Percentiles rank a stretch among this genome's conserved stretches.
Evolutionary conservation across 2,888 invertebrate genomes (phyloP).

Genomic region (Campaea margaritaria): DNA sequence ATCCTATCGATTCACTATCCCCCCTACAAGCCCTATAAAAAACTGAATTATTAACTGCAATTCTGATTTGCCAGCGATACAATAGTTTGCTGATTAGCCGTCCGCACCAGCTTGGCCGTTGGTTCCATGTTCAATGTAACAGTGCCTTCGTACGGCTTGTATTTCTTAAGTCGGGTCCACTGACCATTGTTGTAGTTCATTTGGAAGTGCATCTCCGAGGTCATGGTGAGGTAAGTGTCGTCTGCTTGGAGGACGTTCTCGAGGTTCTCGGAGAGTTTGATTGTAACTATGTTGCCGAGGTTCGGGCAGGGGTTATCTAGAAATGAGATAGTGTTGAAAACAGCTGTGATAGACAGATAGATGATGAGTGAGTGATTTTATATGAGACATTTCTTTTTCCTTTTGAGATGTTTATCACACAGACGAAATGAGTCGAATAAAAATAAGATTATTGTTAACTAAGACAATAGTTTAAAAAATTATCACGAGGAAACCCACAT

Average conservation of each 20-base stretch:
- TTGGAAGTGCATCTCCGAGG: slow-evolving; percentile 98
- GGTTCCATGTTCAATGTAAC: slow-evolving; percentile 78
- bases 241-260: slow-evolving; percentile 95
- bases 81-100: slow-evolving; percentile 74
- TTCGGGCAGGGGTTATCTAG: slow-evolving; percentile 98
- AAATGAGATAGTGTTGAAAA: not conserved
- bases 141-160: slow-evolving; percentile 89
- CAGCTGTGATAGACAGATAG: too few species aligned
- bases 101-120: slow-evolving; percentile 73
- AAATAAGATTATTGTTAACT: too few species aligned
- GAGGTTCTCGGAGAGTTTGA: slow-evolving; percentile 96
- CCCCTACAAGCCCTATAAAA: too few species aligned
- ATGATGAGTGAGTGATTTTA: too few species aligned
- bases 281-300: slow-evolving; percentile 97
- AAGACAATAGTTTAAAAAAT: too few species aligned
- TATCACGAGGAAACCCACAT: too few species aligned
- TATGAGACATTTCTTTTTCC: too few species aligned
- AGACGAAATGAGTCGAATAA: too few species aligned
- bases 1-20: too few species aligned
- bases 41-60: slow-evolving; percentile 61
- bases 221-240: slow-evolving; percentile 91
- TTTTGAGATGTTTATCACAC: too few species aligned
- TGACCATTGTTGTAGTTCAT: slow-evolving; percentile 99
- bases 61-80: slow-evolving; percentile 79
- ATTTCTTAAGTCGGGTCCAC: slow-evolving; percentile 97